A percentile compares a stretch with the other conserved stretches of the same genome.
Evolutionary conservation across 2,888 invertebrate species (phyloP).

Genomic region (Hirudinaria manillensis): DNA sequence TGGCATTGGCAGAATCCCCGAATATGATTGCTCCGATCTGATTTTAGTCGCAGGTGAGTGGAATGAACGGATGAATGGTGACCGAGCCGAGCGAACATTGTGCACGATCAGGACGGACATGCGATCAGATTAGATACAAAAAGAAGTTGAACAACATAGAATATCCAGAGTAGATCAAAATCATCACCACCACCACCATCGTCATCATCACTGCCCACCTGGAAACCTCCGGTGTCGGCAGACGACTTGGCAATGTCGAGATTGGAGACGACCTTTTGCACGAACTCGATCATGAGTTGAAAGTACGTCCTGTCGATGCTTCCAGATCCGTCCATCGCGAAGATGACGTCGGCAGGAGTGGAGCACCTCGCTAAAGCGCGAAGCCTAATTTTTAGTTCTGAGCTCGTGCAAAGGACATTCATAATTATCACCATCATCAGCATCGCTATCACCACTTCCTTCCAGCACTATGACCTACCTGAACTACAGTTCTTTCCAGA

Average conservation of each 20-base stretch:
- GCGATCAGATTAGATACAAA: too few species aligned
- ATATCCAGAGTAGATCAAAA: too few species aligned
- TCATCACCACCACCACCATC: too few species aligned
- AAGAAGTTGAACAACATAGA: too few species aligned
- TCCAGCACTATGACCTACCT: slow-evolving; percentile 41
- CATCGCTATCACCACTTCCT: neutral
- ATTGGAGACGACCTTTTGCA: slow-evolving; percentile 31
- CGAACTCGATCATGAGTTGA: slow-evolving; percentile 33
- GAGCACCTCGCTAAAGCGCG: slow-evolving; percentile 30
- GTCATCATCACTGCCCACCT: neutral
- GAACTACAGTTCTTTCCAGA: slow-evolving; percentile 47
- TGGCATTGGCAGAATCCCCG: neutral
- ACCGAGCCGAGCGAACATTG: too few species aligned
- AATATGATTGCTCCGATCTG: slow-evolving; percentile 1
- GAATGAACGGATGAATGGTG: too few species aligned
- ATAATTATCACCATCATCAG: too few species aligned
- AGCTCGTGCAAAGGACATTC: neutral
- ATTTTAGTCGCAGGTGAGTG: neutral
- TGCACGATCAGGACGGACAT: too few species aligned
- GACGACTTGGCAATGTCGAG: slow-evolving; percentile 36
- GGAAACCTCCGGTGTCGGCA: neutral
- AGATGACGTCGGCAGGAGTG: slow-evolving; percentile 36
- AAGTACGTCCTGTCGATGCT: slow-evolving; percentile 35
- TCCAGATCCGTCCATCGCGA: slow-evolving; percentile 39
- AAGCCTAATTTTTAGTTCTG: neutral